Conservation (phyloP, 2,113 vertebrate genomes). For the Microtus montanus region DNA sequence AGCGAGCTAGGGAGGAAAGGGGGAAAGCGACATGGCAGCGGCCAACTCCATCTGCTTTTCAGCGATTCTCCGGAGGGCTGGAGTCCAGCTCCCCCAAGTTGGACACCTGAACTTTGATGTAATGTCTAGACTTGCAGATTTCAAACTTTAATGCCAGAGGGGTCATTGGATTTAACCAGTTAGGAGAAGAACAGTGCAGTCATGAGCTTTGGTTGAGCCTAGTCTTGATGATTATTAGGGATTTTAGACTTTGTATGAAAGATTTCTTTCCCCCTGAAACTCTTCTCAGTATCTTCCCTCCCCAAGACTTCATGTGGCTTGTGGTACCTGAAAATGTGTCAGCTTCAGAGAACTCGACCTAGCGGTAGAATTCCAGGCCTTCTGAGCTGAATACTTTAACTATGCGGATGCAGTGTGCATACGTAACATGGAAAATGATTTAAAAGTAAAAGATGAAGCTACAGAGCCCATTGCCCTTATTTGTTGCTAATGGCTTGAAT, state of each 20-base stretch:
- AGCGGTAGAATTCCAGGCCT: not conserved
- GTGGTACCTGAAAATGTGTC: constrained; percentile 57
- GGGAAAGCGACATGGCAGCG: constrained; percentile 7
- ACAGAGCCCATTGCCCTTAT: not conserved
- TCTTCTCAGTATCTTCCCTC: not conserved
- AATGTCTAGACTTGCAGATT: constrained; percentile 85
- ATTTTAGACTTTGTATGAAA: constrained; percentile 52
- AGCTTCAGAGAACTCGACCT: constrained; percentile 24
- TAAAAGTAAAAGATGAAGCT: constrained; percentile 33
- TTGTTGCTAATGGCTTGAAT: constrained; percentile 13
- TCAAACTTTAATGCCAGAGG: constrained; percentile 82
- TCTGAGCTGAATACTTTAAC: not conserved
- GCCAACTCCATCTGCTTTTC: constrained; percentile 41
- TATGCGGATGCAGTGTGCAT: not conserved
- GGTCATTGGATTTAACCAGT: constrained; percentile 83
- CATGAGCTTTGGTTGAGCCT: constrained; percentile 71
- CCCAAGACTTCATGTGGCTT: not conserved
- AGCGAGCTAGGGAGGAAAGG: not conserved
- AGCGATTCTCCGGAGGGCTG: constrained; percentile 56
- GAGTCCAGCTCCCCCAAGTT: constrained; percentile 68
- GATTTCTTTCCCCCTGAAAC: not conserved
- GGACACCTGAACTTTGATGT: constrained; percentile 88
- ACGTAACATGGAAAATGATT: not conserved
- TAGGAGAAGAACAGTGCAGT: constrained; percentile 80
- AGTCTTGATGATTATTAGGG: constrained; percentile 34